Conservation (phyloP, 2,888 invertebrate species). For the Gibbula magus region DNA sequence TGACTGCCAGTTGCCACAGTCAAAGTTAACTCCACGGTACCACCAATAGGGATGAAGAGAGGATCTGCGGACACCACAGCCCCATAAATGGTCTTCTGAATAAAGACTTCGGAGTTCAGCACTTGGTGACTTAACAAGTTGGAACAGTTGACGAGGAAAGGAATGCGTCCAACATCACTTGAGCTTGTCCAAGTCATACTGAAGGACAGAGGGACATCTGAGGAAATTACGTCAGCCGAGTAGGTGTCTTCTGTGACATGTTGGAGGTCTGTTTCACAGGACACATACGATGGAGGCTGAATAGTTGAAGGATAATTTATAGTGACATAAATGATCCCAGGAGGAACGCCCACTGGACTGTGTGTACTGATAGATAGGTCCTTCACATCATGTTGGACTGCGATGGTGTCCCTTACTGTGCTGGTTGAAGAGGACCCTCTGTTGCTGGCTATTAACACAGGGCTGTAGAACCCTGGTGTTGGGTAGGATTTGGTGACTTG, state of each 20-base stretch:
- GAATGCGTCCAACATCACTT: conserved; percentile 38
- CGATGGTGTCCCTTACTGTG: conserved; percentile 26
- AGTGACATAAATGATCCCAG: conserved; percentile 42
- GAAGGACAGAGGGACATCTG: background rate
- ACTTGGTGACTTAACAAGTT: conserved; percentile 46
- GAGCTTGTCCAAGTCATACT: conserved; percentile 16
- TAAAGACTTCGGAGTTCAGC: conserved; percentile 38
- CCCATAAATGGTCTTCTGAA: conserved; percentile 44
- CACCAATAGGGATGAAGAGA: conserved; percentile 39
- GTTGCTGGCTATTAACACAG: conserved; percentile 42
- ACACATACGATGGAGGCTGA: background rate
- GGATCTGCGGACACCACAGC: conserved; percentile 34
- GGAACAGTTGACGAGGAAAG: conserved; percentile 46
- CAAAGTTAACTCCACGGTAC: conserved; percentile 38
- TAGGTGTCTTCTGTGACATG: background rate
- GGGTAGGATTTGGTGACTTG: conserved; percentile 34
- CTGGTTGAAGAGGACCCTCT: conserved; percentile 25
- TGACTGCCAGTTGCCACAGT: conserved; percentile 43
- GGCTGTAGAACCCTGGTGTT: conserved; percentile 36
- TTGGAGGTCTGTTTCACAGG: background rate
- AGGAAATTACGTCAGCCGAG: conserved; percentile 10
- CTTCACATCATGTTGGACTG: conserved; percentile 45
- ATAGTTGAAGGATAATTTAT: background rate
- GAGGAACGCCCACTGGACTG: conserved; percentile 42
- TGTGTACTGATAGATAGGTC: conserved; percentile 37